A percentile compares a stretch with the other conserved stretches of the same genome.
Evolutionary conservation across 2,888 invertebrate genomes (phyloP).

Genomic region (Epicampocera succincta): DNA sequence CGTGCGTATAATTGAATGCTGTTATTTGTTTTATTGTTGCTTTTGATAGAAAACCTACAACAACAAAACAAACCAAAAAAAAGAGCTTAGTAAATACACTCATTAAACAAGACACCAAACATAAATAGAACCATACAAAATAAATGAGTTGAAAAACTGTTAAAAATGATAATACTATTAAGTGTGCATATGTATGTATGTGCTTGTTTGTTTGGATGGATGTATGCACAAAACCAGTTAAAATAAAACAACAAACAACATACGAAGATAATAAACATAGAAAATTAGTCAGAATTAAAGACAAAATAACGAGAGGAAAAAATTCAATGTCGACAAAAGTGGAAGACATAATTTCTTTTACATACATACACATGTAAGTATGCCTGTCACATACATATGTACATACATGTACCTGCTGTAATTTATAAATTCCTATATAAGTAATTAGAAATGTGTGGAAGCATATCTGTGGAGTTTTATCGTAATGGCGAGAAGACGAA

Average conservation of each 20-base stretch:
- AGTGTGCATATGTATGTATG: neutral
- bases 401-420: neutral
- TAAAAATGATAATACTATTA: slow-evolving; percentile 9
- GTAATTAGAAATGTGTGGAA: no score
- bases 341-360: slow-evolving; percentile 9
- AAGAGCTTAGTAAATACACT: slow-evolving; percentile 21
- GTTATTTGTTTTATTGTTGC: slow-evolving; percentile 7
- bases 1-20: slow-evolving; percentile 14
- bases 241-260: slow-evolving; percentile 46
- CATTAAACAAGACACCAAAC: slow-evolving; percentile 11
- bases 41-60: slow-evolving; percentile 9
- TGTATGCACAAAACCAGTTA: slow-evolving; percentile 37
- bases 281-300: slow-evolving; percentile 22
- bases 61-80: no score
- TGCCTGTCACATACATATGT: no score
- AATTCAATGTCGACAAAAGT: slow-evolving; percentile 42
- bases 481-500: no score
- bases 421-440: neutral
- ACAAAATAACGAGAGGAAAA: slow-evolving; percentile 37
- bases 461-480: no score
- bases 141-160: slow-evolving; percentile 37
- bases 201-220: no score
- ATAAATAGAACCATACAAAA: slow-evolving; percentile 6
- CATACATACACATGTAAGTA: no score
- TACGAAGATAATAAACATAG: slow-evolving; percentile 36